A percentile compares a stretch with the other conserved stretches of the same genome.
Conservation (phyloP, 2,797 vertebrate species). For the Crax fasciolata region DNA sequence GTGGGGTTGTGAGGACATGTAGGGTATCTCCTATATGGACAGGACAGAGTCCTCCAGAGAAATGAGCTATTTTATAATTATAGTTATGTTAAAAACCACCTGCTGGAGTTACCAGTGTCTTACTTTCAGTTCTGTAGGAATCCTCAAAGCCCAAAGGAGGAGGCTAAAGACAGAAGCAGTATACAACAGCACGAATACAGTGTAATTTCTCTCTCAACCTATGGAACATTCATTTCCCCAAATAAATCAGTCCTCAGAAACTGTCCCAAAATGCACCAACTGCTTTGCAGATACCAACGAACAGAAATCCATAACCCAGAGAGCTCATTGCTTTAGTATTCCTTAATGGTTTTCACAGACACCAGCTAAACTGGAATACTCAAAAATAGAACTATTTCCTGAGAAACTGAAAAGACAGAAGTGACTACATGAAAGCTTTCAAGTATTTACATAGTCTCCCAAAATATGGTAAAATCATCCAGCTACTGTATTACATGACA, state of each 20-base stretch:
- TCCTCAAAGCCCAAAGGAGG: neutral
- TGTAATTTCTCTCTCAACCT: neutral
- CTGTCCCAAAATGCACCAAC: neutral
- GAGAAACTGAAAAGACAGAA: constrained; percentile 30
- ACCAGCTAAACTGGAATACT: neutral
- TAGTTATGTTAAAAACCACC: neutral
- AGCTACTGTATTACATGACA: constrained; percentile 50
- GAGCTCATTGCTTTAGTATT: neutral
- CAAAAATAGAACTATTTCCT: constrained; percentile 26
- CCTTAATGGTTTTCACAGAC: constrained; percentile 28
- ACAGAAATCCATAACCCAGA: neutral
- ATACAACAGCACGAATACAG: neutral
- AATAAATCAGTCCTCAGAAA: neutral
- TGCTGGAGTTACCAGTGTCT: neutral
- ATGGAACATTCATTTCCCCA: neutral
- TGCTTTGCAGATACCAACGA: neutral
- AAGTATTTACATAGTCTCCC: neutral
- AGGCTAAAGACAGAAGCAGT: neutral
- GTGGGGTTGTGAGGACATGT: fast-evolving
- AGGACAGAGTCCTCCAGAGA: neutral
- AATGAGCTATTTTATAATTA: neutral
- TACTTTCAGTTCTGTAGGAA: neutral
- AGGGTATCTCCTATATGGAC: neutral
- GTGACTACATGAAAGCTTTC: constrained; percentile 27
- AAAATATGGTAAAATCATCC: constrained; percentile 44